These are phyloP conservation scores for Petrocephalus microphthalmus DNA, from an alignment of 2,113 vertebrate species.

Conservation along the genomic window DNA sequence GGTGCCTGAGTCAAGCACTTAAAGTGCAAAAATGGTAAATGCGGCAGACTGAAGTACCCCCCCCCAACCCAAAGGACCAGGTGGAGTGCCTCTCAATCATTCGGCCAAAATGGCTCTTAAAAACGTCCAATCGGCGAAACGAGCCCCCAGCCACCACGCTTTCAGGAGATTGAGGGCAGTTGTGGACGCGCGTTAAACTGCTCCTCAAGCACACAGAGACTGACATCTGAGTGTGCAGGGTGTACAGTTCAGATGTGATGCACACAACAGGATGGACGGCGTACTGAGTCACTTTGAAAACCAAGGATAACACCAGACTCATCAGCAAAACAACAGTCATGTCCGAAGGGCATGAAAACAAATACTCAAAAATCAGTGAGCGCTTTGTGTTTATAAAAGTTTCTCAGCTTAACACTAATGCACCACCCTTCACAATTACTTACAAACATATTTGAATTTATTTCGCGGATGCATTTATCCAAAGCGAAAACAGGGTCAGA, in stretches of 20 bases:
- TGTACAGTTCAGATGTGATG: slow-evolving; percentile 1
- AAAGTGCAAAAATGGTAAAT: neutral
- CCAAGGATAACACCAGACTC: neutral
- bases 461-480: neutral
- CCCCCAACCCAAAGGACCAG: neutral
- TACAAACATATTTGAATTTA: neutral
- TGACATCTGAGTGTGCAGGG: slow-evolving; percentile 2
- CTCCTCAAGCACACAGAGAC: neutral
- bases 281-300: neutral
- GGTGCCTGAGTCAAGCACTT: neutral
- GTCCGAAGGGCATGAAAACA: neutral
- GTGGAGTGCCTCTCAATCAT: slow-evolving; percentile 7
- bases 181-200: neutral
- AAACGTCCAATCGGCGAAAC: neutral
- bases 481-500: neutral
- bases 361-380: slow-evolving; percentile 11
- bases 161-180: neutral
- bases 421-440: neutral
- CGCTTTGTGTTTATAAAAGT: slow-evolving; percentile 20
- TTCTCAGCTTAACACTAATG: neutral
- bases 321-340: neutral
- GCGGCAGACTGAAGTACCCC: neutral
- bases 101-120: neutral
- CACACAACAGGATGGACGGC: neutral
- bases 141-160: neutral